Conservation (phyloP, 2,888 invertebrate species). For the Boloria selene region DNA sequence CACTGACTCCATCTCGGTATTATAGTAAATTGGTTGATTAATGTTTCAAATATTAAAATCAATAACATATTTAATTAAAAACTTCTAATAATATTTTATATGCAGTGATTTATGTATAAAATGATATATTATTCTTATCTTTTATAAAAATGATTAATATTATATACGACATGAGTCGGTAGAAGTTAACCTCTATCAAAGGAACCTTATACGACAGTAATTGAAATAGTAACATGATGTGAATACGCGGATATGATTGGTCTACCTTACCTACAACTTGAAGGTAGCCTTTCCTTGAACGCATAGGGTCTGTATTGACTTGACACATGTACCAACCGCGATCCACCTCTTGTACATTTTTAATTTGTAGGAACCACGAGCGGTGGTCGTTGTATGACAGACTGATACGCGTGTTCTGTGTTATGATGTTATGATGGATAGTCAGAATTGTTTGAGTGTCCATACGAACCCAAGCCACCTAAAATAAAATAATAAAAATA, state of each 20-base stretch:
- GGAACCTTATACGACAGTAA: no score
- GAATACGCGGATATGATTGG: no score
- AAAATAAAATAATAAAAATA: constrained; percentile 21
- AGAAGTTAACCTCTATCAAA: no score
- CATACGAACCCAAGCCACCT: constrained; percentile 97
- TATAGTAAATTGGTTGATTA: no score
- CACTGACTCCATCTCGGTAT: no score
- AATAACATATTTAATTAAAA: no score
- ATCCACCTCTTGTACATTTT: constrained; percentile 92
- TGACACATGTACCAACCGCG: constrained; percentile 97
- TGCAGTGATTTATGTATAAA: neutral
- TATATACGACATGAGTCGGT: no score
- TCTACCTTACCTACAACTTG: constrained; percentile 91
- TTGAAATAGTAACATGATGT: no score
- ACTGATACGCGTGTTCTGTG: constrained; percentile 93
- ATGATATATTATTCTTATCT: no score
- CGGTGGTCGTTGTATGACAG: constrained; percentile 94
- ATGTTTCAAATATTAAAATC: no score
- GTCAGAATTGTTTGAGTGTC: constrained; percentile 96
- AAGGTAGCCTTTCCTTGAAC: constrained; percentile 92
- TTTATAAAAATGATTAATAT: neutral
- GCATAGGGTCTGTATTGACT: constrained; percentile 96
- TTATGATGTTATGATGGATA: constrained; percentile 95
- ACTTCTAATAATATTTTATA: no score
- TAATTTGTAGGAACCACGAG: constrained; percentile 95